Percentiles rank a stretch among this genome's conserved stretches.
These are phyloP conservation scores for Atrichornis clamosus DNA, from an alignment of 2,113 vertebrate species.

Conservation along the genomic window DNA sequence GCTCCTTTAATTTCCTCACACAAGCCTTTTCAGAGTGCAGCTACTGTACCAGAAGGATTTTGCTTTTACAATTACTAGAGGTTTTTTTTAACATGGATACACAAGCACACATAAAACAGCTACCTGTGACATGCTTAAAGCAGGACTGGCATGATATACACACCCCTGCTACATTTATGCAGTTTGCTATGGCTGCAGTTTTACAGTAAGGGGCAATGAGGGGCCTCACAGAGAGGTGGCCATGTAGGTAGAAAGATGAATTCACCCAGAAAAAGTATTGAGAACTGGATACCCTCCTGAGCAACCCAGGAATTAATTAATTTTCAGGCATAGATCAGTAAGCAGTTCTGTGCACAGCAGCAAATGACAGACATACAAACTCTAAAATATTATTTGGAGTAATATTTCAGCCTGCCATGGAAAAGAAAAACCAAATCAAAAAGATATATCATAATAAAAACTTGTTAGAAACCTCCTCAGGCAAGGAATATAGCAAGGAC, in stretches of 20 bases:
- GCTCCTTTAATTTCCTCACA: background rate
- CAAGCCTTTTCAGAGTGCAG: background rate
- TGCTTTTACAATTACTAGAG: background rate
- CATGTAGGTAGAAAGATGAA: background rate
- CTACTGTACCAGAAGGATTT: background rate
- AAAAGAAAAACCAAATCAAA: background rate
- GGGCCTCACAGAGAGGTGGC: background rate
- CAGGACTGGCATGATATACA: background rate
- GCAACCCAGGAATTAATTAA: background rate
- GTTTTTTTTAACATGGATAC: background rate
- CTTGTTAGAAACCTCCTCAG: slow-evolving; percentile 24
- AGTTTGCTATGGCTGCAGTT: background rate
- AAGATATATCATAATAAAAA: background rate
- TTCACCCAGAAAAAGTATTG: background rate
- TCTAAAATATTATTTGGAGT: background rate
- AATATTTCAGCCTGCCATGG: background rate
- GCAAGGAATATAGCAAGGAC: background rate
- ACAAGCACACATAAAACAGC: background rate
- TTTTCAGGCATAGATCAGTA: background rate
- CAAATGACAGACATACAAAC: background rate
- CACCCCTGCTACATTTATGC: background rate
- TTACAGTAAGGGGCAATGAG: background rate
- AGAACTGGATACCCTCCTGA: background rate
- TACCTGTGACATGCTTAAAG: background rate
- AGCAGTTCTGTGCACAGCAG: background rate